Conservation (phyloP, 2,113 vertebrate genomes). For the Poicephalus gulielmi region DNA sequence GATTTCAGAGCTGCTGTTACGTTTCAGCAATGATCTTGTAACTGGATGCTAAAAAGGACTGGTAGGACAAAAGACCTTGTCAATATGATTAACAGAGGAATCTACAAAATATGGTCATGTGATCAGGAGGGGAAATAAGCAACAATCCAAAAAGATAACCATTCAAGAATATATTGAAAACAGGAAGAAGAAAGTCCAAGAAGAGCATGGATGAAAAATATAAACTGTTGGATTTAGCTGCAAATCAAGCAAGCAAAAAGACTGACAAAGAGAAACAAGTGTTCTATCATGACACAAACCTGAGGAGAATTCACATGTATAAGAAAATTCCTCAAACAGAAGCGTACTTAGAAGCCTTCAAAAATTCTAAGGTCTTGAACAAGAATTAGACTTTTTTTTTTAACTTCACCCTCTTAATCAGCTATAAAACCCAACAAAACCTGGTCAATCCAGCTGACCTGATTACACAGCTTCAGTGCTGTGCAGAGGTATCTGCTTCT, state of each 20-base stretch:
- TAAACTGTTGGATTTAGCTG: neutral
- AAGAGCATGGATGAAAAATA: neutral
- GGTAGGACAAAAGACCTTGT: neutral
- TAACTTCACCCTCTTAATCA: neutral
- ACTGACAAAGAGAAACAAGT: neutral
- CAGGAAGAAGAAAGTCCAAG: neutral
- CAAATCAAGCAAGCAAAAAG: neutral
- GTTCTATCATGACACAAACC: neutral
- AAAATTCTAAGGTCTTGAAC: neutral
- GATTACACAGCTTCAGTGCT: neutral
- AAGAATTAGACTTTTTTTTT: neutral
- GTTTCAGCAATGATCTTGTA: neutral
- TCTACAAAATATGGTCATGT: neutral
- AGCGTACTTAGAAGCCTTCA: neutral
- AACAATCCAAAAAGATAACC: neutral
- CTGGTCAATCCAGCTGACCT: neutral
- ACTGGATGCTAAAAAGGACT: neutral
- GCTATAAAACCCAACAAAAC: neutral
- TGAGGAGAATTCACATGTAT: neutral
- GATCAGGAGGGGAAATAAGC: neutral
- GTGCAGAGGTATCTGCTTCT: neutral
- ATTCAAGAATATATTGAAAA: neutral
- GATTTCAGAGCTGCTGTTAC: neutral
- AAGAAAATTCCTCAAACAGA: neutral
- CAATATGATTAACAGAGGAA: neutral